Conservation (phyloP, 2,797 vertebrate species). For the Hylomyscus alleni region DNA sequence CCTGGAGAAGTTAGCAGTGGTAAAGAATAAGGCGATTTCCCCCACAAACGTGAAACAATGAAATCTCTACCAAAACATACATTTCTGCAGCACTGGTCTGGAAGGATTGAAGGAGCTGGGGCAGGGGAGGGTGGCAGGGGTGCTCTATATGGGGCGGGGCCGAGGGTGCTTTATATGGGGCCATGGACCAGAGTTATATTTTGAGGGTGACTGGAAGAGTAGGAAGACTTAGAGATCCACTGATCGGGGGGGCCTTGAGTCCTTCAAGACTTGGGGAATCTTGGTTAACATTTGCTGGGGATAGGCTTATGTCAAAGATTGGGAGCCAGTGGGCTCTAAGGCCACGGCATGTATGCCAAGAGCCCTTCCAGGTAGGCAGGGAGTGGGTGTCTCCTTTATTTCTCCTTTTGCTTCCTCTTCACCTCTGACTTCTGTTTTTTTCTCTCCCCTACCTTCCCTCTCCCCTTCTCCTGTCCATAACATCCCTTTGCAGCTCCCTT, state of each 20-base stretch:
- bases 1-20: background rate
- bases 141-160: background rate
- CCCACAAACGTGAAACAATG: background rate
- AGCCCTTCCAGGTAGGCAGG: background rate
- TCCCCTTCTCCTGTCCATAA: constrained; percentile 67
- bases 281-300: background rate
- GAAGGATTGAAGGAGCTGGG: background rate
- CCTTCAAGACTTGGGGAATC: background rate
- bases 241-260: background rate
- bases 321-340: background rate
- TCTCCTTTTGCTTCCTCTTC: constrained; percentile 65
- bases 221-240: background rate
- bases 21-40: background rate
- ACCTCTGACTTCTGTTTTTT: constrained; percentile 83
- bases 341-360: background rate
- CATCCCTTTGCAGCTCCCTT: constrained; percentile 85
- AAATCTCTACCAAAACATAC: background rate
- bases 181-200: background rate
- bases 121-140: background rate
- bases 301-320: background rate
- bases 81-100: background rate
- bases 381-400: constrained; percentile 54
- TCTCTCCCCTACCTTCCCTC: constrained; percentile 71
- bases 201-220: background rate
- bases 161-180: background rate